Percentiles rank a stretch among this genome's conserved stretches.
Evolutionary conservation across 2,797 vertebrate genomes (phyloP).

Genomic region (Acanthornis magna): DNA sequence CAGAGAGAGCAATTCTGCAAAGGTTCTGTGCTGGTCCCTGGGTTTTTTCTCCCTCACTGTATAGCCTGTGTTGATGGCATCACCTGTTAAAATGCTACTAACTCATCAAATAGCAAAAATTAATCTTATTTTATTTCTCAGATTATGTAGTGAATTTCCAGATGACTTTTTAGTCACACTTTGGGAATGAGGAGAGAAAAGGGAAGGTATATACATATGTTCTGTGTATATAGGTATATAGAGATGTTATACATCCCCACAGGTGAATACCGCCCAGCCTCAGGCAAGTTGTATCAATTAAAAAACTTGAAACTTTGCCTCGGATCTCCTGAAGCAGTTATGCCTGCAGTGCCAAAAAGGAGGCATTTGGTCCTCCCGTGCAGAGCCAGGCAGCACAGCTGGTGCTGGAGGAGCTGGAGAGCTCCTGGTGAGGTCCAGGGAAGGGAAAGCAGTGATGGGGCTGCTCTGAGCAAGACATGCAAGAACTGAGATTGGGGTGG

Average conservation of each 20-base stretch:
- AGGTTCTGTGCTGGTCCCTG: neutral
- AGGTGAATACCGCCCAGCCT: neutral
- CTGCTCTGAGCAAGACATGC: rapidly evolving
- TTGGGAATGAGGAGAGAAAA: neutral
- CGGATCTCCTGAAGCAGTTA: rapidly evolving
- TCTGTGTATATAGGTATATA: no score
- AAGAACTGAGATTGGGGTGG: neutral
- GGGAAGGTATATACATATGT: neutral
- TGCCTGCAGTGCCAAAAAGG: neutral
- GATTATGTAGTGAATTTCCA: neutral
- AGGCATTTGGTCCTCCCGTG: neutral
- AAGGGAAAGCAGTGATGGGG: neutral
- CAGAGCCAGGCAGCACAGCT: neutral
- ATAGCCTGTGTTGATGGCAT: neutral
- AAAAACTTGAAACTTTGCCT: neutral
- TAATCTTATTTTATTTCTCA: neutral
- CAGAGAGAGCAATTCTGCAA: neutral
- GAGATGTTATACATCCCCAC: neutral
- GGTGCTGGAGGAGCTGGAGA: neutral
- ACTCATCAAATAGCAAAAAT: neutral
- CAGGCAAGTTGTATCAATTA: neutral
- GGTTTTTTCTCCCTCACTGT: neutral
- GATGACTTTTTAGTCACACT: neutral
- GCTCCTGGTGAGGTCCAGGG: neutral
- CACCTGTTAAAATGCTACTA: neutral